Conservation (phyloP, 2,113 vertebrate genomes). For the Phainopepla nitens region DNA sequence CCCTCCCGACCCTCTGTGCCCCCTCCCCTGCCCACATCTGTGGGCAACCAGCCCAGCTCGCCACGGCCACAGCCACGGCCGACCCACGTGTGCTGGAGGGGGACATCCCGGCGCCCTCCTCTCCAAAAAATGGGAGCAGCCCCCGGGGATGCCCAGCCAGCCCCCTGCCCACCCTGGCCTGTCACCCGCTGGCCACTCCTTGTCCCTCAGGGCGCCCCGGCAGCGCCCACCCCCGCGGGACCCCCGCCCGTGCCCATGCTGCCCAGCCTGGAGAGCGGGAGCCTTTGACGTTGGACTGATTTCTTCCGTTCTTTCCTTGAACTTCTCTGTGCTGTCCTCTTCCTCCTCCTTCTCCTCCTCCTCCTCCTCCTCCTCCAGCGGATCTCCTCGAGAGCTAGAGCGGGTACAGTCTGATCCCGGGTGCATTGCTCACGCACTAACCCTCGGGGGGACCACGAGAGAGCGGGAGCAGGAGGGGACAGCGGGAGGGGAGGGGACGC, state of each 20-base stretch:
- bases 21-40: rapidly evolving
- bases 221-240: neutral
- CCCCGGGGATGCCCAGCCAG: neutral
- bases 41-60: rapidly evolving
- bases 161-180: neutral
- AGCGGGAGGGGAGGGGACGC: neutral
- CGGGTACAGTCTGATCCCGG: constrained; percentile 86
- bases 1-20: neutral
- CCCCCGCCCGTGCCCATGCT: neutral
- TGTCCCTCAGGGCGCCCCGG: rapidly evolving
- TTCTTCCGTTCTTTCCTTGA: constrained; percentile 68
- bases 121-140: rapidly evolving
- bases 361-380: constrained; percentile 80
- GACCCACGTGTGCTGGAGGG: rapidly evolving
- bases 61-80: neutral
- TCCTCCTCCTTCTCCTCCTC: constrained; percentile 46
- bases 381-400: constrained; percentile 94
- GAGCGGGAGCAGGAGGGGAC: constrained; percentile 5
- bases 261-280: neutral
- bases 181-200: neutral
- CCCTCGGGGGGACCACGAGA: constrained; percentile 73
- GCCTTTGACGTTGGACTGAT: neutral
- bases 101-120: rapidly evolving
- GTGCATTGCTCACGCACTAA: constrained; percentile 71
- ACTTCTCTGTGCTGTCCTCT: constrained; percentile 74